Evolutionary conservation across 2,113 vertebrate species (phyloP).

Genomic region (Hystrix brachyura): DNA sequence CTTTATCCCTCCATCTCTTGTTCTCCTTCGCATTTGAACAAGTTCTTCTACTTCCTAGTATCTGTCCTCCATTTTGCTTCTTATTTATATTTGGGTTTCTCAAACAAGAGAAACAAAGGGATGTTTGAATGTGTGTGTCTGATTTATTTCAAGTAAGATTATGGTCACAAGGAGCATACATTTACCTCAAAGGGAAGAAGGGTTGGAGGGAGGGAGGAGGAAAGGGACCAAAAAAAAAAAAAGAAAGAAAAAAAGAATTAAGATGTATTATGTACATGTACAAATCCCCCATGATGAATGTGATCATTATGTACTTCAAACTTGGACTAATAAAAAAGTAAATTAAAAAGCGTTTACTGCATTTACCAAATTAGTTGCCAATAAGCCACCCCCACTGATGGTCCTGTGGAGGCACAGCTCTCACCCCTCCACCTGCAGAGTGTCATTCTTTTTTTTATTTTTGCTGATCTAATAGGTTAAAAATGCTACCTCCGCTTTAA

Average conservation of each 20-base stretch:
- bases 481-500: slow-evolving; percentile 65
- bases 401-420: not conserved
- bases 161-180: not conserved
- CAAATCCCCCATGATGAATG: not conserved
- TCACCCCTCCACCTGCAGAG: not conserved
- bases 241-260: not conserved
- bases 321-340: not conserved
- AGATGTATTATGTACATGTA: not conserved
- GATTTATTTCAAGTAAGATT: not conserved
- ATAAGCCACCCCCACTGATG: not conserved
- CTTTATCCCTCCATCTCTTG: not conserved
- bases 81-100: not conserved
- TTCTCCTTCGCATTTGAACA: not conserved
- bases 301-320: not conserved
- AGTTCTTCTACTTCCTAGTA: not conserved
- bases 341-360: not conserved
- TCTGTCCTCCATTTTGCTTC: not conserved
- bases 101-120: not conserved
- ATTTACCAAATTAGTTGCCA: slow-evolving; percentile 15
- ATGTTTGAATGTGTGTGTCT: not conserved
- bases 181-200: not conserved
- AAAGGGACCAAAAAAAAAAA: not conserved
- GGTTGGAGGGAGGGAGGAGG: not conserved
- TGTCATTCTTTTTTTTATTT: not conserved
- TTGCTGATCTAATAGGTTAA: slow-evolving; percentile 49